phyloP scores from a whole-genome alignment of 2,797 vertebrate species.

The Tadarida brasiliensis region DNA sequence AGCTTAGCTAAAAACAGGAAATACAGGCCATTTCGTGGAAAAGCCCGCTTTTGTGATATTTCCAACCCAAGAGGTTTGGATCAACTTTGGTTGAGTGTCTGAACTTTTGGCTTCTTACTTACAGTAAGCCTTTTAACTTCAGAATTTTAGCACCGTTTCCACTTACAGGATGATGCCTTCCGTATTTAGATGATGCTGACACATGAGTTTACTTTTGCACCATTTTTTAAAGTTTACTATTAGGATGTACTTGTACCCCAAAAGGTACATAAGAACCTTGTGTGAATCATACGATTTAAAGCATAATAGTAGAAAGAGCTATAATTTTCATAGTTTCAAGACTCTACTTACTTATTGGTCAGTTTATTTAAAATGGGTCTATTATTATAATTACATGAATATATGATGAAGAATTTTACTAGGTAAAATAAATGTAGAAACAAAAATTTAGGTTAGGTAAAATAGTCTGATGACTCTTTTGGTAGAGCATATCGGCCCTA shows the following conservation, averaged over 20 bases:
- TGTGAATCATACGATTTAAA: slow-evolving; percentile 8
- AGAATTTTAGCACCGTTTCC: slow-evolving; percentile 63
- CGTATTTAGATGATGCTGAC: slow-evolving; percentile 63
- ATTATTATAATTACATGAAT: not conserved
- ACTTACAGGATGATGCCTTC: slow-evolving; percentile 1
- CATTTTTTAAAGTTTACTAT: slow-evolving; percentile 47
- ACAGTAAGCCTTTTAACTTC: slow-evolving; percentile 68
- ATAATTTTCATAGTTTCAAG: slow-evolving; percentile 21
- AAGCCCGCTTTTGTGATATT: slow-evolving; percentile 73
- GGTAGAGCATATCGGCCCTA: not conserved
- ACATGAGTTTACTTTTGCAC: slow-evolving; percentile 44
- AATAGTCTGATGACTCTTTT: not conserved
- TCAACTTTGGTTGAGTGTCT: slow-evolving; percentile 69
- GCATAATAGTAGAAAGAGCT: not conserved
- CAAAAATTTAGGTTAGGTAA: slow-evolving; percentile 34
- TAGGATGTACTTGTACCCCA: not conserved
- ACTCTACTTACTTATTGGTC: slow-evolving; percentile 27
- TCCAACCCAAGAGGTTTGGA: slow-evolving; percentile 74
- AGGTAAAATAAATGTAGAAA: slow-evolving; percentile 43
- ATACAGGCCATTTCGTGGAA: slow-evolving; percentile 63
- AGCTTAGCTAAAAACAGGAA: slow-evolving; percentile 79
- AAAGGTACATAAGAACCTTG: not conserved
- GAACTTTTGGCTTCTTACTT: slow-evolving; percentile 80
- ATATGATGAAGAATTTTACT: slow-evolving; percentile 7
- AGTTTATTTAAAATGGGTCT: not conserved